phyloP scores from a whole-genome alignment of 1,140 invertebrate species.

The Bilobella aurantiaca region DNA sequence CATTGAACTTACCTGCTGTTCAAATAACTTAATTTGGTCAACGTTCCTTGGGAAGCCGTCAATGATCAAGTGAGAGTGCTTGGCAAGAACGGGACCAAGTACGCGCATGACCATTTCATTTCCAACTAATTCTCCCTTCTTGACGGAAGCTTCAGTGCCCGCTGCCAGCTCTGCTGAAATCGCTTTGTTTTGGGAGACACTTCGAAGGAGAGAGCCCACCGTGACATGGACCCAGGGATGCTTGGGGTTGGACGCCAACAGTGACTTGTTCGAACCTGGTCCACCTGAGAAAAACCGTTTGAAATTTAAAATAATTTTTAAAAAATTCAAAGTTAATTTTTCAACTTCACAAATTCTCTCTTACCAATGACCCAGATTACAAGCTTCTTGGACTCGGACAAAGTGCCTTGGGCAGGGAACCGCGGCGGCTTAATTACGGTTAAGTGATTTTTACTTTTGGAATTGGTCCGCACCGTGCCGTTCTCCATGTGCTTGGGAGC shows the following conservation, averaged over 20 bases:
- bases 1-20: conserved; percentile 56
- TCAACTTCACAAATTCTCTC: background rate
- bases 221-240: conserved; percentile 4
- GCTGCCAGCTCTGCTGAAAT: conserved; percentile 12
- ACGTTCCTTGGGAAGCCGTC: conserved; percentile 82
- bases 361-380: conserved; percentile 1
- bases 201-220: conserved; percentile 8
- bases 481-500: background rate
- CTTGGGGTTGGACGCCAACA: conserved; percentile 9
- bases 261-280: conserved; percentile 26
- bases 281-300: conserved; percentile 12
- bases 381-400: background rate
- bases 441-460: background rate
- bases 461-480: background rate
- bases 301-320: background rate
- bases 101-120: conserved; percentile 22
- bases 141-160: conserved; percentile 4
- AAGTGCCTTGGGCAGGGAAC: background rate
- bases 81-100: conserved; percentile 17
- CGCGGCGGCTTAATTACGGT: too few species aligned
- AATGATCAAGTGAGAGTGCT: conserved; percentile 57
- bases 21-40: conserved; percentile 70
- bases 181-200: background rate
- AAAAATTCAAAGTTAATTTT: background rate
- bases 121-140: conserved; percentile 17